These are phyloP conservation scores for Xenops minutus DNA, from an alignment of 2,797 vertebrate species.

Conservation along the genomic window DNA sequence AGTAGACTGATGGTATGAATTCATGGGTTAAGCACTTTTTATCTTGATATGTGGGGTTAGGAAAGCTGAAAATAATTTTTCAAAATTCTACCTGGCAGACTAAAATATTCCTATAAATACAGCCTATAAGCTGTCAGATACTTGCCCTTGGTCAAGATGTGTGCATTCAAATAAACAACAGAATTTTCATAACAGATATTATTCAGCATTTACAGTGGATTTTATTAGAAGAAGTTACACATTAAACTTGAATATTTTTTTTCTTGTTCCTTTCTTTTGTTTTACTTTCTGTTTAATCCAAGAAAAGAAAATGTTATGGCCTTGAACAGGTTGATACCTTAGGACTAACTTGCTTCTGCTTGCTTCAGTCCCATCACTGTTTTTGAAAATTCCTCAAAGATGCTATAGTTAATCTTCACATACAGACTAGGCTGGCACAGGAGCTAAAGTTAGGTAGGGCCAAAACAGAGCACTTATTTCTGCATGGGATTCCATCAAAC, in stretches of 20 bases:
- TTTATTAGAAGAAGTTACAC: background rate
- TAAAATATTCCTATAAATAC: background rate
- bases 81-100: background rate
- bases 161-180: background rate
- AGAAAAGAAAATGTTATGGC: background rate
- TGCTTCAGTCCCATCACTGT: background rate
- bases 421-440: background rate
- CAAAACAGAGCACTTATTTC: background rate
- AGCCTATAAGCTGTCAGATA: background rate
- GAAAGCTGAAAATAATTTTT: background rate
- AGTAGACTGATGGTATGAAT: background rate
- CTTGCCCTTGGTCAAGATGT: fast-evolving
- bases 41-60: background rate
- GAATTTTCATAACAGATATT: background rate
- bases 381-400: background rate
- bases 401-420: background rate
- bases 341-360: background rate
- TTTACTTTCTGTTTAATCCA: background rate
- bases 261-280: background rate
- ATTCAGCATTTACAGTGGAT: background rate
- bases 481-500: background rate
- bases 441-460: background rate
- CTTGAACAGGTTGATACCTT: background rate
- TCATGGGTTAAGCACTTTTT: background rate
- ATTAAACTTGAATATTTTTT: background rate